phyloP scores from a whole-genome alignment of 2,888 invertebrate species.

The Eupithecia exiguata region DNA sequence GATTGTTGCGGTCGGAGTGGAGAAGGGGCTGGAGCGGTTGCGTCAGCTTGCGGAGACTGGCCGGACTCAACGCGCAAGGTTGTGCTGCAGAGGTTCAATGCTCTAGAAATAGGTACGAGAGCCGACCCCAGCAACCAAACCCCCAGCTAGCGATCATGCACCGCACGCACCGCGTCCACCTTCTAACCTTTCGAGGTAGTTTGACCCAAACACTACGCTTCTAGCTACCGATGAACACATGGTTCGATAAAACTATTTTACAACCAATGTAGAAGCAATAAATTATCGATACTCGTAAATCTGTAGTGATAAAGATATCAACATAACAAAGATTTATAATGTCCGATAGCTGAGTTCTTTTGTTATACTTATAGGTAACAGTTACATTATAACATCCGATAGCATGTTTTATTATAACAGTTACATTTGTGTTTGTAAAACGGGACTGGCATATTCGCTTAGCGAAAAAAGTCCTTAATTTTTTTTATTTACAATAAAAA shows the following conservation, averaged over 20 bases:
- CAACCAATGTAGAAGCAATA: conserved; percentile 14
- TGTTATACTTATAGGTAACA: conserved; percentile 49
- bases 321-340: conserved; percentile 33
- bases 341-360: conserved; percentile 33
- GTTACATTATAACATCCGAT: conserved; percentile 48
- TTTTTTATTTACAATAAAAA: too few species aligned
- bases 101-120: conserved; percentile 79
- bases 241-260: neutral
- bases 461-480: too few species aligned
- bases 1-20: conserved; percentile 68
- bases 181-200: conserved; percentile 16
- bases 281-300: conserved; percentile 26
- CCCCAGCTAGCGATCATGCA: conserved; percentile 44
- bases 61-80: conserved; percentile 82
- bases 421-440: too few species aligned
- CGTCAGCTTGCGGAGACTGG: conserved; percentile 81
- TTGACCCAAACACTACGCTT: neutral
- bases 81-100: conserved; percentile 79
- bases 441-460: too few species aligned
- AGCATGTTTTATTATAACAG: too few species aligned
- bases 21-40: conserved; percentile 80
- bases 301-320: conserved; percentile 23
- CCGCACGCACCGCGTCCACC: conserved; percentile 44
- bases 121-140: conserved; percentile 76
- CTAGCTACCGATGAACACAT: neutral